Evolutionary conservation across 2,888 invertebrate genomes (phyloP), one percentile per base, ranked within the genome.

Genomic region (Listrodromus nycthemerus): DNA sequence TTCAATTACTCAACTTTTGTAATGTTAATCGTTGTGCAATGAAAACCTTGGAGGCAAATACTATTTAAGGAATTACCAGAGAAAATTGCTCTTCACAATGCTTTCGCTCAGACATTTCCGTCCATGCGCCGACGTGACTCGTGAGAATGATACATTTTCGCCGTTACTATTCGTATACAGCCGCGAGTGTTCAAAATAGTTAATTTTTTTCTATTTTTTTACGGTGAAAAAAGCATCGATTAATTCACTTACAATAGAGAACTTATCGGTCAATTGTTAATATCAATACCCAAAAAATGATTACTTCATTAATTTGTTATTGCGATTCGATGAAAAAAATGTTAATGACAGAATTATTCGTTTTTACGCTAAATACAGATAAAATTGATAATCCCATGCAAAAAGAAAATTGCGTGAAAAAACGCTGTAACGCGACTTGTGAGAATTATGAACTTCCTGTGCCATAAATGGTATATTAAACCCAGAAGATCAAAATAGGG

Each of bases 1-100:
- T 73, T 75, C 52, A 69, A 74, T 82, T 74, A 78, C 78, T 37
- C 74, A 78, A 82, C 74, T 8, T 13, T 67, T n/a, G 50, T 63
- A 48, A 27, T 69, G 52, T 77, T 70, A 78, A 78, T 78, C 63
- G 63, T 78, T 63, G 30, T 37, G 78, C 48, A 78, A 78, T 69
- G 10, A 48, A 16, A 50, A 63, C 33, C 37, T 52, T 16, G 70
- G 50, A 8, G 50, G 48, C 41, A 37, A 10, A 37, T 78, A 16
- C 41, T 71, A 27, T 52, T 45, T 21, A 37, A 61, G 27, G 27
- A 10, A 27, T 30, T 30, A 16, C 30, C 16, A 16, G 16, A 24
- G 5, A 61, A 61, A 61, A 27, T 61, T 27, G 16, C 27, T 61
- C 16, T 61, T 24, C 24, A 13, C 24, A 10, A 55, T 24, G 6